These are phyloP conservation scores for Mus spretus DNA, from an alignment of 2,797 vertebrate species.

Conservation along the genomic window DNA sequence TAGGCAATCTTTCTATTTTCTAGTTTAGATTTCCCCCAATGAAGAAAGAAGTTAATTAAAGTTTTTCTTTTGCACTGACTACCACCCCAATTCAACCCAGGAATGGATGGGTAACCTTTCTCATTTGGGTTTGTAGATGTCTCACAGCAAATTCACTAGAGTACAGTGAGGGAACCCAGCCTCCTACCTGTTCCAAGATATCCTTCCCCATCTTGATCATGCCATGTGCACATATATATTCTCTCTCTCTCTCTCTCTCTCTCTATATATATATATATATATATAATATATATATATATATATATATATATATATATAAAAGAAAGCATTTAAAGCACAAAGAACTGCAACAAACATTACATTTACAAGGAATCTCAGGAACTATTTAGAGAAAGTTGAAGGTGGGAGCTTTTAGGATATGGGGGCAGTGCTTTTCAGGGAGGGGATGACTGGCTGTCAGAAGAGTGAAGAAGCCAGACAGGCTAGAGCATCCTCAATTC, in stretches of 20 bases:
- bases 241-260: constrained; percentile 9
- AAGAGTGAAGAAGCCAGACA: constrained; percentile 51
- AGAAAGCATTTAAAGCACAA: constrained; percentile 1
- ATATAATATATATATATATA: too few species aligned
- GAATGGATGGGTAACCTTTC: constrained; percentile 48
- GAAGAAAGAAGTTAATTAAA: constrained; percentile 40
- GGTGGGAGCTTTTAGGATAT: constrained; percentile 32
- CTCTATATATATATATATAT: too few species aligned
- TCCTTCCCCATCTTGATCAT: constrained; percentile 84
- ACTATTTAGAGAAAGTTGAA: constrained; percentile 54
- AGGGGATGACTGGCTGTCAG: background rate
- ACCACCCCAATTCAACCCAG: constrained; percentile 40
- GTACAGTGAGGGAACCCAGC: constrained; percentile 69
- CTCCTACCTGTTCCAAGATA: constrained; percentile 73
- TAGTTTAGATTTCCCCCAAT: constrained; percentile 34
- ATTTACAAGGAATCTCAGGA: constrained; percentile 63
- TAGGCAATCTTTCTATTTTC: constrained; percentile 22
- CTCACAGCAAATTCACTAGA: constrained; percentile 68
- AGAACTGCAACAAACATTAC: constrained; percentile 30
- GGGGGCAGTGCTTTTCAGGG: constrained; percentile 21
- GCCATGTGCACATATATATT: constrained; percentile 90
- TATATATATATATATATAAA: too few species aligned
- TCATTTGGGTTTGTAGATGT: constrained; percentile 64
- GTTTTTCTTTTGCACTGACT: constrained; percentile 75
- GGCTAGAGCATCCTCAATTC: background rate